phyloP scores from a whole-genome alignment of 2,113 vertebrate genomes.

The Rhinoptilus africanus region DNA sequence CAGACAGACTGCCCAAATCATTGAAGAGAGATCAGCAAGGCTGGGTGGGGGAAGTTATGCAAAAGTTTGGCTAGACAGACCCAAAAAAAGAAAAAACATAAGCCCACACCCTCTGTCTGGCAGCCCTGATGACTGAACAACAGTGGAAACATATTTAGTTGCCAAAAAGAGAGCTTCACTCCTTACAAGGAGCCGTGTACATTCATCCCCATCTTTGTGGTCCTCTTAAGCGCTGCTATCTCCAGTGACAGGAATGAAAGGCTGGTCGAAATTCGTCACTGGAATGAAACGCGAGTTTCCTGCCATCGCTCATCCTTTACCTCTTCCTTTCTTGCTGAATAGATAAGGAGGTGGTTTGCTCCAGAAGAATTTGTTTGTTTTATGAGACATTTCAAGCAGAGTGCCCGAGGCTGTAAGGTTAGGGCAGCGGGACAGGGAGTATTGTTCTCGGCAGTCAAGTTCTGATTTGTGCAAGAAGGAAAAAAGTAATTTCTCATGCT shows the following conservation, averaged over 20 bases:
- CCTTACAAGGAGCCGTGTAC: neutral
- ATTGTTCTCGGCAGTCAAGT: neutral
- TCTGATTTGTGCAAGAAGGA: constrained; percentile 22
- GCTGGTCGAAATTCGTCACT: neutral
- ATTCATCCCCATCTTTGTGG: neutral
- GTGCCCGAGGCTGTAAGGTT: neutral
- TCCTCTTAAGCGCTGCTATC: neutral
- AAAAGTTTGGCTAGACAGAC: constrained; percentile 11
- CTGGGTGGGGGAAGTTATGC: neutral
- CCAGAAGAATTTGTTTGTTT: neutral
- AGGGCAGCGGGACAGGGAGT: neutral
- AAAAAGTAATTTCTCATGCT: neutral
- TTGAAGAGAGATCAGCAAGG: neutral
- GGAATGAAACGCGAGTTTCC: constrained; percentile 19
- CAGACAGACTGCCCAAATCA: neutral
- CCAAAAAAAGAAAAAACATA: neutral
- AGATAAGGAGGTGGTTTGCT: constrained; percentile 20
- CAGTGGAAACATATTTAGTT: neutral
- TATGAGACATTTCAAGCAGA: neutral
- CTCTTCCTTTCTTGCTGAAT: neutral
- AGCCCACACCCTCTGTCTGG: constrained; percentile 2
- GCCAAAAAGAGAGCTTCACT: neutral
- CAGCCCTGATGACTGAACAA: neutral
- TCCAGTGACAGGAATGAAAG: neutral
- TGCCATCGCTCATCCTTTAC: neutral